Evolutionary conservation across 1,140 invertebrate species (phyloP).

Genomic region (Chironomus striatipennis): DNA sequence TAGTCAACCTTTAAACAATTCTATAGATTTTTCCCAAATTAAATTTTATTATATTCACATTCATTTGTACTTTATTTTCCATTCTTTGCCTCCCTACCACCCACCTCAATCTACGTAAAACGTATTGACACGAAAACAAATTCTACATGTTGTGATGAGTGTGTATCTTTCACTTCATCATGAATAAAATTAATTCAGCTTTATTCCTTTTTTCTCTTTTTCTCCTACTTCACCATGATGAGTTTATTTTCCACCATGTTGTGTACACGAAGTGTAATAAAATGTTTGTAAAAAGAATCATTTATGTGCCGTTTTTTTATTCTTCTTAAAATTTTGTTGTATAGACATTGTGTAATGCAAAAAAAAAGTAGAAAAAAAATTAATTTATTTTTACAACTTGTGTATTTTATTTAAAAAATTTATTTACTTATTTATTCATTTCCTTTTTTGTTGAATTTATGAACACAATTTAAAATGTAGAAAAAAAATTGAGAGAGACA

Average conservation of each 20-base stretch:
- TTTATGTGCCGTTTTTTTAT: constrained; percentile 13
- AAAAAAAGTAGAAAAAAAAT: not conserved
- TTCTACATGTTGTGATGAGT: not conserved
- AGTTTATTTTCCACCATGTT: too few species aligned
- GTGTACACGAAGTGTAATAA: too few species aligned
- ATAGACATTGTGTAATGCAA: not conserved
- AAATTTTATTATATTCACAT: too few species aligned
- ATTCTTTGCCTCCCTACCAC: not conserved
- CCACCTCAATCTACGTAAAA: not conserved
- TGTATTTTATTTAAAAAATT: not conserved
- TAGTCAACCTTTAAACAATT: too few species aligned
- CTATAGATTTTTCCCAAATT: too few species aligned
- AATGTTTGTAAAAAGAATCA: not conserved
- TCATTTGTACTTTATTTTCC: not conserved
- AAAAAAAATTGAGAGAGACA: too few species aligned
- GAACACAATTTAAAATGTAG: too few species aligned
- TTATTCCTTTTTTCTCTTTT: not conserved
- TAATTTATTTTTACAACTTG: not conserved
- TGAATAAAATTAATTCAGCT: constrained; percentile 14
- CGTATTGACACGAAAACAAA: constrained; percentile 2
- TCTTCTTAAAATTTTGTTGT: not conserved
- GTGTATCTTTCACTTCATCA: not conserved
- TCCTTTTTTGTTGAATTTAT: too few species aligned
- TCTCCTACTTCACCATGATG: too few species aligned
- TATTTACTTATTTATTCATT: not conserved